Conservation (phyloP, 2,113 vertebrate genomes). For the Gymnobelideus leadbeateri region DNA sequence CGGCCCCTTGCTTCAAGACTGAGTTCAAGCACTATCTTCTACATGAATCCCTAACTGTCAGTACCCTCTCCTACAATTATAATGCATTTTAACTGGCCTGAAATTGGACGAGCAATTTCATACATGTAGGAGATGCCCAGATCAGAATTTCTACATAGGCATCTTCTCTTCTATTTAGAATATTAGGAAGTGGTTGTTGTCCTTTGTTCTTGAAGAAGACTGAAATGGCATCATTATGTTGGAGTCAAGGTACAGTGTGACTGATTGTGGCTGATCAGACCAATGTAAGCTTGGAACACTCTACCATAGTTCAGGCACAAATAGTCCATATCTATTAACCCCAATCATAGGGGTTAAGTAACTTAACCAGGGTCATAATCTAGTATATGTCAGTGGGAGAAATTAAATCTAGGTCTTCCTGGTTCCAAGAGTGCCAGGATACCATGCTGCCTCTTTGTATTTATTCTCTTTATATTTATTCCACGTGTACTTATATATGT, state of each 20-base stretch:
- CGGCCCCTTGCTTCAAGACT: neutral
- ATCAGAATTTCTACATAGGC: too few species aligned
- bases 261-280: too few species aligned
- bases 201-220: too few species aligned
- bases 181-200: too few species aligned
- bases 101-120: neutral
- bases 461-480: neutral
- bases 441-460: neutral
- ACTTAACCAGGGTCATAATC: too few species aligned
- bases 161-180: too few species aligned
- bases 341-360: too few species aligned
- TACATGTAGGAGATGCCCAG: neutral
- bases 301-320: too few species aligned
- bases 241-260: too few species aligned
- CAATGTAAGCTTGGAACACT: too few species aligned
- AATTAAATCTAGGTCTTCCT: neutral
- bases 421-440: neutral
- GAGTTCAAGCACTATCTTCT: neutral
- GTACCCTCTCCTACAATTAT: neutral
- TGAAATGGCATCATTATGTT: too few species aligned
- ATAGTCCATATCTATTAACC: too few species aligned
- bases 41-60: neutral
- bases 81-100: neutral
- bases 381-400: neutral
- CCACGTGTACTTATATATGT: neutral